Evolutionary conservation across 2,797 vertebrate species (phyloP).

Genomic region (Hemitrygon akajei): DNA sequence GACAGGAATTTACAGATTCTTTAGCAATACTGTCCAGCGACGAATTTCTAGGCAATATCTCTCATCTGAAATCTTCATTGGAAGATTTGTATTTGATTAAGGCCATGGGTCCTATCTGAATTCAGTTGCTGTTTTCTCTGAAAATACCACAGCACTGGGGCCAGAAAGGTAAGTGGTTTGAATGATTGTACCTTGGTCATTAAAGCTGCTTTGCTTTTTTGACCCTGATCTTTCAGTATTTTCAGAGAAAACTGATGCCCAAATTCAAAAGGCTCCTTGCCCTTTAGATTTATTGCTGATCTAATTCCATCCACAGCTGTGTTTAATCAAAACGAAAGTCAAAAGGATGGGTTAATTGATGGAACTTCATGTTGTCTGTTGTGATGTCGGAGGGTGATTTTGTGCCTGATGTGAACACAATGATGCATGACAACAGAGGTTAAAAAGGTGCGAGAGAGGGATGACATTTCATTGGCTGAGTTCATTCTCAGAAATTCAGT

Average conservation of each 20-base stretch:
- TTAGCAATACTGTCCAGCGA: no score
- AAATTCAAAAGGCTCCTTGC: constrained; percentile 7
- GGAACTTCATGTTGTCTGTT: background rate
- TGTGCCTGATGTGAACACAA: background rate
- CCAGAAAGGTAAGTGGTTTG: constrained; percentile 26
- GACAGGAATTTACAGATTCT: no score
- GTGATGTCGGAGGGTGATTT: background rate
- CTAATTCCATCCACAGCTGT: constrained; percentile 28
- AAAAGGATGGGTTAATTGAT: background rate
- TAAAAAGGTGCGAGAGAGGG: background rate
- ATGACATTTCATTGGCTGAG: background rate
- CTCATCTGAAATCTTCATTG: background rate
- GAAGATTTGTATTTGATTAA: constrained; percentile 11
- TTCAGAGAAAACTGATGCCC: constrained; percentile 32
- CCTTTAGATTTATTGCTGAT: constrained; percentile 26
- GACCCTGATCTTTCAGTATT: constrained; percentile 29
- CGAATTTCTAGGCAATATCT: background rate
- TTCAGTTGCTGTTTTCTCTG: constrained; percentile 14
- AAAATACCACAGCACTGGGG: background rate
- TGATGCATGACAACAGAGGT: background rate
- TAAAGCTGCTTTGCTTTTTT: constrained; percentile 28
- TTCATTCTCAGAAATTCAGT: background rate
- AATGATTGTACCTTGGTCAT: constrained; percentile 28
- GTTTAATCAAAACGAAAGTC: constrained; percentile 10
- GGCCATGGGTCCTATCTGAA: background rate